phyloP scores from a whole-genome alignment of 2,113 vertebrate species.

The Upupa epops region DNA sequence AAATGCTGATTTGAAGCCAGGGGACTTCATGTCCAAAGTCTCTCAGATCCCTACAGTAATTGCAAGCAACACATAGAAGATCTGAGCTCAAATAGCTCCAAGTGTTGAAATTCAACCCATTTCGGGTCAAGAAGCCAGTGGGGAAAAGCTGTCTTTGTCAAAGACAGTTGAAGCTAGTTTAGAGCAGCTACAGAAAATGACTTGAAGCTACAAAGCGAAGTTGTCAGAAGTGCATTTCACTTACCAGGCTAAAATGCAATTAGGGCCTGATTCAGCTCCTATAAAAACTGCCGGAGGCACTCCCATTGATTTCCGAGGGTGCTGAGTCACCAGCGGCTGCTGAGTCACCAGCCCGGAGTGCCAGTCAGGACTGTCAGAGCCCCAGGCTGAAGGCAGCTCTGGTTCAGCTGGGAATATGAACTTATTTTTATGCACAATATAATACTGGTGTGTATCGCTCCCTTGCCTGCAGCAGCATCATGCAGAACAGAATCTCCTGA shows the following conservation, averaged over 20 bases:
- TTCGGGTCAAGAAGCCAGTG: constrained; percentile 27
- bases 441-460: neutral
- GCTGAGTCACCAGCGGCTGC: constrained; percentile 50
- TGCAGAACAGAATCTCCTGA: neutral
- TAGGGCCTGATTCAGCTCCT: constrained; percentile 25
- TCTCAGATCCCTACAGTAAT: constrained; percentile 6
- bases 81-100: constrained; percentile 7
- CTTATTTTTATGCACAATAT: neutral
- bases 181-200: constrained; percentile 5
- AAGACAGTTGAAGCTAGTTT: constrained; percentile 29
- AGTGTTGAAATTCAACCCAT: constrained; percentile 40
- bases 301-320: neutral
- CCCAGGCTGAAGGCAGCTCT: neutral
- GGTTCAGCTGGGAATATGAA: constrained; percentile 1
- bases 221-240: neutral
- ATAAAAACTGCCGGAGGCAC: neutral
- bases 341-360: constrained; percentile 8
- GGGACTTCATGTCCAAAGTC: constrained; percentile 4
- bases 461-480: neutral
- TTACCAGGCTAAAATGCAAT: constrained; percentile 2
- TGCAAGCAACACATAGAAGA: constrained; percentile 7
- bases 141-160: constrained; percentile 43
- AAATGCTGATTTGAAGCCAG: constrained; percentile 15
- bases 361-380: neutral
- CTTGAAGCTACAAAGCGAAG: neutral